phyloP scores from a whole-genome alignment of 2,113 vertebrate genomes.

The Ptilorrhoa leucosticta region DNA sequence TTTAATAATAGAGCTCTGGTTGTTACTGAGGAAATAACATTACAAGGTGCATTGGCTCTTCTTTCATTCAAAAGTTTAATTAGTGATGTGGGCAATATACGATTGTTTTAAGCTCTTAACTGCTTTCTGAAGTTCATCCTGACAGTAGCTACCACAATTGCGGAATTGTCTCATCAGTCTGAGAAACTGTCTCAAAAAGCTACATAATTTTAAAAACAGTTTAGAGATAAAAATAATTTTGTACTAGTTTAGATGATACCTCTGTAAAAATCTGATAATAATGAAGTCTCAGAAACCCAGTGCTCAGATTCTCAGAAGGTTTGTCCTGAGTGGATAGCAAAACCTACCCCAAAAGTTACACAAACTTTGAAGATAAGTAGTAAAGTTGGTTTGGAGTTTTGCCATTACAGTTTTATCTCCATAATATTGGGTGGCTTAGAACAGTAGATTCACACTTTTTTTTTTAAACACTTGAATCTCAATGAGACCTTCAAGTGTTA shows the following conservation, averaged over 20 bases:
- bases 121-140: background rate
- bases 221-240: background rate
- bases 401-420: background rate
- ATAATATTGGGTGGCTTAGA: background rate
- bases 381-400: background rate
- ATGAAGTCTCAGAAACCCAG: background rate
- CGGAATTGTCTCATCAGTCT: background rate
- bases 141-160: background rate
- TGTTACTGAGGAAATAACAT: background rate
- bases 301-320: background rate
- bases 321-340: background rate
- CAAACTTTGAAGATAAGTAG: background rate
- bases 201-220: background rate
- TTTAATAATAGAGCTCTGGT: background rate
- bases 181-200: background rate
- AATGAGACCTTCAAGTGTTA: background rate
- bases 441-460: background rate
- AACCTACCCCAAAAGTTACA: background rate
- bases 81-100: background rate
- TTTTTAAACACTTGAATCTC: background rate
- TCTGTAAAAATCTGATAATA: slow-evolving; percentile 17
- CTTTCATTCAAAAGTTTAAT: background rate
- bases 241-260: slow-evolving; percentile 1
- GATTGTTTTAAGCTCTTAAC: background rate
- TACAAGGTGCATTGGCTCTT: background rate